These are phyloP conservation scores for Ceyx cyanopectus DNA, from an alignment of 2,113 vertebrate species.

Conservation along the genomic window DNA sequence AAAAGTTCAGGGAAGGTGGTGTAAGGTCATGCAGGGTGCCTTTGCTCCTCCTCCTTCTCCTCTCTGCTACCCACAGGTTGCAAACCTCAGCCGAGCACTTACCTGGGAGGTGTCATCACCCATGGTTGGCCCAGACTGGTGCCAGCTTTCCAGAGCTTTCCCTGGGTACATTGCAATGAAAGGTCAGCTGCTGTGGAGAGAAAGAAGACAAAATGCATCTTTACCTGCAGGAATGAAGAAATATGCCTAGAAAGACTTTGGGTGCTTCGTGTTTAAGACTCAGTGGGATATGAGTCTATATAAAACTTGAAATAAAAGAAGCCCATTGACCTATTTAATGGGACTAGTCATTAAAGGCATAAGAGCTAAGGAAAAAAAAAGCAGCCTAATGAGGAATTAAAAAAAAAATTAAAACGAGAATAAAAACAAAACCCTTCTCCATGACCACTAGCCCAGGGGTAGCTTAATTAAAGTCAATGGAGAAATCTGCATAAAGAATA, in stretches of 20 bases:
- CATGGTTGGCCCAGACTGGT: background rate
- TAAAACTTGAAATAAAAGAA: conserved; percentile 63
- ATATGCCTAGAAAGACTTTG: background rate
- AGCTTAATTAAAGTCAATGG: conserved; percentile 63
- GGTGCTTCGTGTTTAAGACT: background rate
- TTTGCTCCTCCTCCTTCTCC: background rate
- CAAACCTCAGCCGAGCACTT: background rate
- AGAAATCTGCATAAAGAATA: conserved; percentile 26
- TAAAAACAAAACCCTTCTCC: background rate
- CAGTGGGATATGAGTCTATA: conserved; percentile 1
- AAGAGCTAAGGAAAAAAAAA: conserved; percentile 2
- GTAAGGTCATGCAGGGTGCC: fast-evolving
- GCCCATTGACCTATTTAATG: conserved; percentile 66
- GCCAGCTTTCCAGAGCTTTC: background rate
- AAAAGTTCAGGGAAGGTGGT: background rate
- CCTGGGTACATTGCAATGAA: background rate
- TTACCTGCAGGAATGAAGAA: background rate
- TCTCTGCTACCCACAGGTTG: fast-evolving
- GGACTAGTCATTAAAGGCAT: conserved; percentile 59
- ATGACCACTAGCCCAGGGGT: conserved; percentile 33
- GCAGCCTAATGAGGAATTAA: conserved; percentile 56
- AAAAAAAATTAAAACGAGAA: background rate
- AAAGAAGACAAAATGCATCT: background rate
- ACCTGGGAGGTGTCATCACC: background rate
- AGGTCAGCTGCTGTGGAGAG: background rate